Percentiles rank a stretch among this genome's conserved stretches.
These are phyloP conservation scores for Cataglyphis livida DNA, from an alignment of 2,888 invertebrate genomes.

Conservation along the genomic window DNA sequence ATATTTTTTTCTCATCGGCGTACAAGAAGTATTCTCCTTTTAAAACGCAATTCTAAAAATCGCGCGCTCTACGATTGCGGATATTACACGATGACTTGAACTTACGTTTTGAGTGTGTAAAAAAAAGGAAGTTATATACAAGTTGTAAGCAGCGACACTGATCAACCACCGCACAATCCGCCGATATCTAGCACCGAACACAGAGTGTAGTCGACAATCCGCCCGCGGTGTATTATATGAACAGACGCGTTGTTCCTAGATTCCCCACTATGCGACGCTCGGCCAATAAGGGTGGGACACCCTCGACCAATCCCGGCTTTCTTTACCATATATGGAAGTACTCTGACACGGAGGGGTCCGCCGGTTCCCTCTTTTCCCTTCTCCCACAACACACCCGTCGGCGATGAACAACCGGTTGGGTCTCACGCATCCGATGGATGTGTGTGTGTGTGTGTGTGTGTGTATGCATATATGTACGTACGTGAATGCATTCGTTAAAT, in stretches of 20 bases:
- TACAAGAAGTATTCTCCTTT: conserved; percentile 1
- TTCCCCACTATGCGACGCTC: conserved; percentile 75
- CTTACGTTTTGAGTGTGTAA: conserved; percentile 75
- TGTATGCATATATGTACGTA: not conserved
- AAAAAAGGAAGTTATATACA: conserved; percentile 82
- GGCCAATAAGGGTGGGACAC: conserved; percentile 83
- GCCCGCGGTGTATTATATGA: conserved; percentile 83
- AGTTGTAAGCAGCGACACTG: conserved; percentile 76
- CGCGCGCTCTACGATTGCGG: not conserved
- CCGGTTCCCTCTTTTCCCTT: conserved; percentile 70
- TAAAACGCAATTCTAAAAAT: not conserved
- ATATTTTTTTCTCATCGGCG: not conserved
- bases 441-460: conserved; percentile 15
- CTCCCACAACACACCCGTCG: conserved; percentile 35
- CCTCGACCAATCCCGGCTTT: conserved; percentile 89
- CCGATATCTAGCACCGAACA: conserved; percentile 82
- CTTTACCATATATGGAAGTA: conserved; percentile 94
- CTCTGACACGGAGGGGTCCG: conserved; percentile 87
- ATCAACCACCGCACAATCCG: conserved; percentile 69
- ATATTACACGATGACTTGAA: conserved; percentile 49
- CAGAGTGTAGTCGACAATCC: conserved; percentile 83
- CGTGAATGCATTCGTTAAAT: conserved; percentile 68
- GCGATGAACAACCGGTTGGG: conserved; percentile 46
- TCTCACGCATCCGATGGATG: conserved; percentile 60
- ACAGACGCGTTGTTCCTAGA: conserved; percentile 75